These are phyloP conservation scores for Clamator glandarius DNA, from an alignment of 2,797 vertebrate genomes.

Conservation along the genomic window DNA sequence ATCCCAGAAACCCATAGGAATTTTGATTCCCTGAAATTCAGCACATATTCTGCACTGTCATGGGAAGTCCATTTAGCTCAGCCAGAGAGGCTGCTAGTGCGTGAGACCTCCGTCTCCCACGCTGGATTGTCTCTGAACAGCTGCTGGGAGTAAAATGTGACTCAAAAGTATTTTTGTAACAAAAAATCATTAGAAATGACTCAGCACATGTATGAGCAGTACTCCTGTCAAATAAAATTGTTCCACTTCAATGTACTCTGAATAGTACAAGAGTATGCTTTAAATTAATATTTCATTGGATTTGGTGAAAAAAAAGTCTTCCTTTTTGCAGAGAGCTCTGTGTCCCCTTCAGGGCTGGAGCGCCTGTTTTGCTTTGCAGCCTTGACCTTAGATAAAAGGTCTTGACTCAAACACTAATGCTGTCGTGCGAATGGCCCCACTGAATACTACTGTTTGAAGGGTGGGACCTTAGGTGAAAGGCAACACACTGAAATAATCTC, in stretches of 20 bases:
- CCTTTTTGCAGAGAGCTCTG: not conserved
- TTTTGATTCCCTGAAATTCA: constrained; percentile 3
- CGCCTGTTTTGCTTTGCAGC: not conserved
- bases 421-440: not conserved
- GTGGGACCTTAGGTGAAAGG: not conserved
- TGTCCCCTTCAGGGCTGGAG: not conserved
- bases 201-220: not conserved
- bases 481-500: not conserved
- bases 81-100: not conserved
- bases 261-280: not conserved
- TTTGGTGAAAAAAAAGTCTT: not conserved
- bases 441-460: not conserved
- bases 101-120: not conserved
- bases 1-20: not conserved
- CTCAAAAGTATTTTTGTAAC: not conserved
- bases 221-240: not conserved
- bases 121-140: not conserved
- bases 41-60: not conserved
- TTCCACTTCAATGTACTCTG: not conserved
- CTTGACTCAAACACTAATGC: not conserved
- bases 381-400: not conserved
- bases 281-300: not conserved
- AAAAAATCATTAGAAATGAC: not conserved
- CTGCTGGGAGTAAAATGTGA: not conserved
- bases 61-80: not conserved